Conservation (phyloP, 2,113 vertebrate genomes). For the Pelecanus crispus region DNA sequence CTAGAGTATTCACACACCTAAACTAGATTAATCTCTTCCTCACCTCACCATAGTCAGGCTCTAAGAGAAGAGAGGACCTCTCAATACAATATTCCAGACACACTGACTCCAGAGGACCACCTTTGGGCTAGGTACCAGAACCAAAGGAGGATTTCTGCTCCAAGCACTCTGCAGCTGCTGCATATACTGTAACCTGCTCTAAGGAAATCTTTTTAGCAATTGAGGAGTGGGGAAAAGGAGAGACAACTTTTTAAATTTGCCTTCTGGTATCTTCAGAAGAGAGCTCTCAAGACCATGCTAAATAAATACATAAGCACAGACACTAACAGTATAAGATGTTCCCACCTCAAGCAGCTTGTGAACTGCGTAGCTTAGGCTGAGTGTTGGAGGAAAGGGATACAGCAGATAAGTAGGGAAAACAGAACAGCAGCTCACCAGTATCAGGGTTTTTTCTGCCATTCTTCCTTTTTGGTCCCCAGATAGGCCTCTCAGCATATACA, state of each 20-base stretch:
- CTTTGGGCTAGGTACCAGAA: background rate
- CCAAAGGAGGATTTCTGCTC: background rate
- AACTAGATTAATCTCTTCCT: background rate
- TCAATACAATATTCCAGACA: background rate
- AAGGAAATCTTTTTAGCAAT: background rate
- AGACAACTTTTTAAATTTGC: background rate
- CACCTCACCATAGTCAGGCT: background rate
- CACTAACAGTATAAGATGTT: background rate
- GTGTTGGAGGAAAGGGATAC: background rate
- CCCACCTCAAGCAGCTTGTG: background rate
- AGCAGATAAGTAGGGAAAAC: background rate
- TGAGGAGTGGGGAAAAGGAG: background rate
- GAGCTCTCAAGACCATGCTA: background rate
- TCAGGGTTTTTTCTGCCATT: background rate
- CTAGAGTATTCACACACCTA: background rate
- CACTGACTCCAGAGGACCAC: accelerated
- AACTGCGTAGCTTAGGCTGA: background rate
- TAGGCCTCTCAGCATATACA: background rate
- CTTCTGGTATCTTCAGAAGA: background rate
- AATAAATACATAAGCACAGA: background rate
- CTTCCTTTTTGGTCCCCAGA: background rate
- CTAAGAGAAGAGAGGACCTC: background rate
- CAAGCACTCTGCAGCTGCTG: background rate
- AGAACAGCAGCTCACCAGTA: background rate
- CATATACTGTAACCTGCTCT: background rate